A percentile compares a stretch with the other conserved stretches of the same genome.
phyloP scores from a whole-genome alignment of 2,888 invertebrate genomes.

The Leucoma salicis region DNA sequence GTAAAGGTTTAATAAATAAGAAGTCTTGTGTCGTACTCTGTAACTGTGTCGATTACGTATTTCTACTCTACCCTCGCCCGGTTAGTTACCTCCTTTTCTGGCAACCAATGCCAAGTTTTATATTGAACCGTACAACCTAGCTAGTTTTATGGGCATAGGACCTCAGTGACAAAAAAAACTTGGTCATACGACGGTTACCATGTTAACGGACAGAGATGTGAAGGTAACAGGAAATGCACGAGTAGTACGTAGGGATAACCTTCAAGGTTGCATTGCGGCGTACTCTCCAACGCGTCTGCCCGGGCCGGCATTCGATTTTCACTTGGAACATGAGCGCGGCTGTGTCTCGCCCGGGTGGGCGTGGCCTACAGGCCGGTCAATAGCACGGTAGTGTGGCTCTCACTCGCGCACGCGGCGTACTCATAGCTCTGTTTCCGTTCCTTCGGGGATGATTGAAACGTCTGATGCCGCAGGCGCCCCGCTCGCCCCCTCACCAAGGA shows the following conservation, averaged over 20 bases:
- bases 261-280: constrained; percentile 69
- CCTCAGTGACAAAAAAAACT: constrained; percentile 26
- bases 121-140: constrained; percentile 64
- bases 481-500: constrained; percentile 79
- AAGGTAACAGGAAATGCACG: constrained; percentile 60
- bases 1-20: constrained; percentile 39
- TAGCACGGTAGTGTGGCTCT: constrained; percentile 72
- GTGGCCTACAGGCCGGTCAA: constrained; percentile 80
- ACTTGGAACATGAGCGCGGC: constrained; percentile 76
- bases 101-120: constrained; percentile 69
- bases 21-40: constrained; percentile 8
- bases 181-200: constrained; percentile 27
- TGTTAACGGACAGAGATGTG: constrained; percentile 22
- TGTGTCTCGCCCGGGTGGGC: constrained; percentile 80
- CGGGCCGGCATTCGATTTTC: constrained; percentile 80
- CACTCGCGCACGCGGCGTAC: constrained; percentile 46
- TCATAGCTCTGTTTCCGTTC: constrained; percentile 54
- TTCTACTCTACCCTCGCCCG: constrained; percentile 56
- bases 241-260: constrained; percentile 62
- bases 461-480: constrained; percentile 82
- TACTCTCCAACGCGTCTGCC: constrained; percentile 68
- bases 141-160: constrained; percentile 53
- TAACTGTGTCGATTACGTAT: constrained; percentile 50
- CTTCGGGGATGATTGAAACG: constrained; percentile 81
- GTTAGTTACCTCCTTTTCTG: constrained; percentile 66